phyloP scores from a whole-genome alignment of 2,888 invertebrate genomes.

The Latrodectus elegans region DNA sequence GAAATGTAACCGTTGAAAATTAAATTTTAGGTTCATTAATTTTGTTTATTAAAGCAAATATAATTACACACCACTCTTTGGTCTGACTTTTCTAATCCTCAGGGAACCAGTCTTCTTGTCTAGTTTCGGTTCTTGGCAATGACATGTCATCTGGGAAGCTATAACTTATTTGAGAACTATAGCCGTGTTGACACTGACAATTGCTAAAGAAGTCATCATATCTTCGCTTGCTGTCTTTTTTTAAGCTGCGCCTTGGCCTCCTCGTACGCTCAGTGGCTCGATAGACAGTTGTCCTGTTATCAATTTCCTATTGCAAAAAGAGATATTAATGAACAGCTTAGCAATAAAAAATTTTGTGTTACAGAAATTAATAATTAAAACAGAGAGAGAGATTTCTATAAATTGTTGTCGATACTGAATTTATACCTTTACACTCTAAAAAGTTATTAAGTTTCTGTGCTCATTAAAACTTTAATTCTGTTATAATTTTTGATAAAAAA shows the following conservation, averaged over 20 bases:
- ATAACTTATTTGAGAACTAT: constrained; percentile 55
- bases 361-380: no score
- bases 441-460: no score
- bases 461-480: no score
- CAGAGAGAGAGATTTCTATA: no score
- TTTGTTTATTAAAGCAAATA: no score
- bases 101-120: constrained; percentile 60
- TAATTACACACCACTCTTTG: no score
- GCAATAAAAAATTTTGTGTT: not conserved
- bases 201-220: constrained; percentile 53
- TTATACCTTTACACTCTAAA: no score
- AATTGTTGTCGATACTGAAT: no score
- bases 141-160: constrained; percentile 39
- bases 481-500: no score
- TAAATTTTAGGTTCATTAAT: no score
- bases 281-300: constrained; percentile 28
- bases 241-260: not conserved
- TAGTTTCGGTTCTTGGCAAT: not conserved
- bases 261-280: constrained; percentile 21
- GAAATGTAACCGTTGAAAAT: no score
- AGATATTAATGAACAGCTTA: not conserved
- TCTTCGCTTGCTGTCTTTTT: constrained; percentile 29
- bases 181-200: constrained; percentile 61
- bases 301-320: constrained; percentile 40
- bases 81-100: constrained; percentile 19